phyloP scores from a whole-genome alignment of 2,113 vertebrate species.

The Tetrao urogallus region DNA sequence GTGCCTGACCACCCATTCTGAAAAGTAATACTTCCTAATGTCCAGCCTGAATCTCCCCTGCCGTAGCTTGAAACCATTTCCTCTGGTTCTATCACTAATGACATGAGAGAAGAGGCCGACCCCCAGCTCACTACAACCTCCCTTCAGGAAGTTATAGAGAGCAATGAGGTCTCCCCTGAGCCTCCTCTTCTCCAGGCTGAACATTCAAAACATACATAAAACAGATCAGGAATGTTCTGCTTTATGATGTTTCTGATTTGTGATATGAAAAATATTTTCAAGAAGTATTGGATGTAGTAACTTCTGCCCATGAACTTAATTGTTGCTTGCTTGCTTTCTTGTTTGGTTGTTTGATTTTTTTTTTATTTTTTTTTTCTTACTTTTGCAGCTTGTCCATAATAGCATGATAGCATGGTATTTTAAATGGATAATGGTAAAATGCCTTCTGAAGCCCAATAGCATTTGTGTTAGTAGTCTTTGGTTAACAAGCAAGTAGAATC shows the following conservation, averaged over 20 bases:
- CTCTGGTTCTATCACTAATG: too few species aligned
- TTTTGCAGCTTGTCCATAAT: background rate
- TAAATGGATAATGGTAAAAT: background rate
- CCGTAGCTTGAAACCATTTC: too few species aligned
- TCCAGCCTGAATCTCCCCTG: too few species aligned
- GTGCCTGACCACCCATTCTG: too few species aligned
- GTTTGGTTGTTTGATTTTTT: background rate
- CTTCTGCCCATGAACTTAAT: background rate
- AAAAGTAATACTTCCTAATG: too few species aligned
- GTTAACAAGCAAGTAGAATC: background rate
- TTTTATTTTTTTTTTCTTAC: background rate
- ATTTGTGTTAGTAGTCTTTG: background rate
- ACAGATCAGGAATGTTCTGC: background rate
- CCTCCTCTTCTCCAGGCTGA: too few species aligned
- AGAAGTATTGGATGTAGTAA: background rate
- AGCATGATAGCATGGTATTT: background rate
- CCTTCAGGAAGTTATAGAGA: too few species aligned
- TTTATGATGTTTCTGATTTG: background rate
- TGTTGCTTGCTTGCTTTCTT: rapidly evolving
- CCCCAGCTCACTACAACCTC: too few species aligned
- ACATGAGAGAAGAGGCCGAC: too few species aligned
- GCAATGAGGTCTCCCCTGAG: too few species aligned
- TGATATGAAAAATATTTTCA: background rate
- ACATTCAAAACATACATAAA: background rate
- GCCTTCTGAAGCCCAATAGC: background rate